Base-by-base conservation (phyloP, 2,888 invertebrate genomes). In the Endomychus coccineus region DNA sequence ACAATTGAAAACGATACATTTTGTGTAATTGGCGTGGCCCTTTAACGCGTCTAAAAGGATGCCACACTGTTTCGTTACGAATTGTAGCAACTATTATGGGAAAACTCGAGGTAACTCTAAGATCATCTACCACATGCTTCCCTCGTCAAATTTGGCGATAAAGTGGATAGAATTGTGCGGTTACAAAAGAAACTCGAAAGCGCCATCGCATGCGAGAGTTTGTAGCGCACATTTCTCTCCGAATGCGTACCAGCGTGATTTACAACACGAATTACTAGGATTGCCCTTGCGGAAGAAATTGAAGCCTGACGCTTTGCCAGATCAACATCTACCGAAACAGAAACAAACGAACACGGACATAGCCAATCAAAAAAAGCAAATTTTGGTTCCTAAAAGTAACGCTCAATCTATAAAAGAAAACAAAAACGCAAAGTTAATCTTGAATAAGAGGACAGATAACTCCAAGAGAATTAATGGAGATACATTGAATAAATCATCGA, bases 231-330 rank as follows among this genome's bases (percentile, higher is more conserved):
- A 73, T 54, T 73, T 73, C 47, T 68, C 70, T 10, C 58, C 62
- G 34, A 62, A 64, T 34, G 69, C 70, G 40, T 73, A 73, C 58
- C 68, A 69, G 54, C 63, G 71, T 49, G 73, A 73, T 56, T 60
- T 71, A 47, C 70, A 72, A 53, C 71, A 72, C 56, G 68, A 72
- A 50, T 62, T 72, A 38, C 62, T 72, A 21, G 72, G 71, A n/a
- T 57, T 72, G 43, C 71, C 71, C 39, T 62, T 67, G 42, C 55
- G 71, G 39, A 68, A 66, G 46, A 65, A 71, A 39, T 54, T 73
- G 44, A 64, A 67, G 45, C 54, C 61, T 33, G 69, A 68, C 37
- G 71, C 71, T 2, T 62, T 71, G 23, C 73, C 72, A 4, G 56
- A 63, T 40, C 34, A 30, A 37, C 55, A 58, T 37, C 43, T 62